Evolutionary conservation across 2,113 vertebrate species (phyloP).

Genomic region (Corvus cornix): DNA sequence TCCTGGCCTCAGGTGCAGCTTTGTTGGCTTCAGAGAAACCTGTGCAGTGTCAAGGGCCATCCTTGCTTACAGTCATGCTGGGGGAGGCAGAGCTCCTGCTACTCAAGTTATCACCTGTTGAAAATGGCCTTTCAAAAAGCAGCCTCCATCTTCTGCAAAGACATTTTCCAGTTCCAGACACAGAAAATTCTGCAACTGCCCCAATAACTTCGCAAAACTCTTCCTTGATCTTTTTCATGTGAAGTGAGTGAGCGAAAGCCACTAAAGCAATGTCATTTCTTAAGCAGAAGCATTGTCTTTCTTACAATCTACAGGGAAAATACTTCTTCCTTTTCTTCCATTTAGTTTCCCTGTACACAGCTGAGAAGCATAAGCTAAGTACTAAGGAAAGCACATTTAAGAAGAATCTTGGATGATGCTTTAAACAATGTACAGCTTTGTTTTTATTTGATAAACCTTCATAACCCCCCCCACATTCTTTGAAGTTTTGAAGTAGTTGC

Average conservation of each 20-base stretch:
- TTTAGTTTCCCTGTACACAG: neutral
- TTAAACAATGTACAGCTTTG: neutral
- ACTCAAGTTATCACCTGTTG: neutral
- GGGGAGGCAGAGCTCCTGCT: neutral
- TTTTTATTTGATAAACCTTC: conserved; percentile 2
- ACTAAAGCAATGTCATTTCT: neutral
- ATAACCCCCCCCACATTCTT: neutral
- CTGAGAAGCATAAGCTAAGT: neutral
- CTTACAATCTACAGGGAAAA: neutral
- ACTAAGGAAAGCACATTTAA: neutral
- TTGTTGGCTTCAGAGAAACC: neutral
- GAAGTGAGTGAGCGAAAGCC: neutral
- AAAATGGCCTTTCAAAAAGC: neutral
- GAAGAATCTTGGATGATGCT: neutral
- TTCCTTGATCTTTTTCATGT: neutral
- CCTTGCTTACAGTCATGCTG: neutral
- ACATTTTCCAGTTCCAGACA: neutral
- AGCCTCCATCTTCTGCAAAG: neutral
- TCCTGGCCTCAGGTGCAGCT: neutral
- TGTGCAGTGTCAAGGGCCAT: neutral
- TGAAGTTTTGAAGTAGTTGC: conserved; percentile 1
- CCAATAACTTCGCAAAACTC: neutral
- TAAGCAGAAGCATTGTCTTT: neutral
- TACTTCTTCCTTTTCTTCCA: neutral
- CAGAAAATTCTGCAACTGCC: neutral